A percentile compares a stretch with the other conserved stretches of the same genome.
Evolutionary conservation across 1,140 invertebrate genomes (phyloP).

Genomic region (Drosophila pectinifera): DNA sequence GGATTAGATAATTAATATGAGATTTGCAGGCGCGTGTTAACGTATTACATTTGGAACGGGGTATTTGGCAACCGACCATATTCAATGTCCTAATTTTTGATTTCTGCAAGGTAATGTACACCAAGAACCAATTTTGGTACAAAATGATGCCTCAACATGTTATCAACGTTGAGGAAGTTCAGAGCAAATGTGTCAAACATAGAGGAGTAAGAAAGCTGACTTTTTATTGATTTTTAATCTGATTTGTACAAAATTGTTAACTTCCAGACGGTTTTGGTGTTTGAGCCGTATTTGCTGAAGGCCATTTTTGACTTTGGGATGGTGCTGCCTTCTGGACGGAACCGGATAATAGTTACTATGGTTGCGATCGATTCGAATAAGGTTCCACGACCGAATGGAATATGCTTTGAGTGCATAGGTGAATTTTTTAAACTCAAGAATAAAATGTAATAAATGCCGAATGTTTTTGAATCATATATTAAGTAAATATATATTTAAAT

Average conservation of each 20-base stretch:
- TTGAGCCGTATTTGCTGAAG: neutral
- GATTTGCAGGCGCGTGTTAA: rapidly evolving
- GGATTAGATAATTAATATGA: neutral
- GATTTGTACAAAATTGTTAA: neutral
- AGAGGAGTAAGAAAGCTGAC: neutral
- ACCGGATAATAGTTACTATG: neutral
- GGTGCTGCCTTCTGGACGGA: neutral
- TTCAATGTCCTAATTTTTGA: neutral
- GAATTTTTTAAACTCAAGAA: neutral
- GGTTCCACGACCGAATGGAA: neutral
- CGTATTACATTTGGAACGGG: constrained; percentile 3
- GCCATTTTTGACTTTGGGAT: neutral
- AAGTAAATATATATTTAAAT: no score
- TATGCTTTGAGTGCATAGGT: neutral
- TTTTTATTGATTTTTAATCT: neutral
- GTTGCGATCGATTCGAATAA: neutral
- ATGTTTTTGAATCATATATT: no score
- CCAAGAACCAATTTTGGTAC: constrained; percentile 9
- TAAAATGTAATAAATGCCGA: no score
- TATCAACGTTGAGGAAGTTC: neutral
- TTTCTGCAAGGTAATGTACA: constrained; percentile 8
- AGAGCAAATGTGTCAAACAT: neutral
- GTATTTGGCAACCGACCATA: constrained; percentile 17
- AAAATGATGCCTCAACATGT: neutral
- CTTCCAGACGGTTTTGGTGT: neutral